Conservation (phyloP, 2,797 vertebrate species). For the Podarcis lilfordi region DNA sequence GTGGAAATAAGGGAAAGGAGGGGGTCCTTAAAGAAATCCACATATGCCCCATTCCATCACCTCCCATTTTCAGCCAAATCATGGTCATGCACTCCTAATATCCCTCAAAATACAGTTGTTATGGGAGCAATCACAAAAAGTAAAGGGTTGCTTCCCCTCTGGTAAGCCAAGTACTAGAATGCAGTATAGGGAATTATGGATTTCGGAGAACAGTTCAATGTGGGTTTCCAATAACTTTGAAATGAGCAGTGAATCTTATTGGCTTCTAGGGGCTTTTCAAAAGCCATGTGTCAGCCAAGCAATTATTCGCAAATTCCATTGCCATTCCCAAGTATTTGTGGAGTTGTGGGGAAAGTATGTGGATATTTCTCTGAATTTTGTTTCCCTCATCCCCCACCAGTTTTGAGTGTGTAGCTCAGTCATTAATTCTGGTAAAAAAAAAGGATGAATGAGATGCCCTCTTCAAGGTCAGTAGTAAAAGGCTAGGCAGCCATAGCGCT, state of each 20-base stretch:
- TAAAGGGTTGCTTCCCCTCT: background rate
- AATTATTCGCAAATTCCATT: background rate
- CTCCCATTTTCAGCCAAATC: background rate
- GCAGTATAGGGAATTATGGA: background rate
- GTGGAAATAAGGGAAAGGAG: background rate
- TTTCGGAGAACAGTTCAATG: background rate
- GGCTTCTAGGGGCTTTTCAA: background rate
- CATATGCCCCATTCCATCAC: background rate
- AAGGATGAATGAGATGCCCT: constrained; percentile 10
- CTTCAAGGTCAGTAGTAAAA: constrained; percentile 45
- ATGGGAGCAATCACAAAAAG: background rate
- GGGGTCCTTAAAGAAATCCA: background rate
- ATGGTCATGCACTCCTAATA: background rate
- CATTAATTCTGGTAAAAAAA: background rate
- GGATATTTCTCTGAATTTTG: background rate
- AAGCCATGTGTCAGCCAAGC: background rate
- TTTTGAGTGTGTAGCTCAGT: constrained; percentile 28
- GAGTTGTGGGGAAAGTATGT: background rate
- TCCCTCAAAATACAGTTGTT: background rate
- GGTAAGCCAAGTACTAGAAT: background rate
- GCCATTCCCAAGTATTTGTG: background rate
- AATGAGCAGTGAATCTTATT: background rate
- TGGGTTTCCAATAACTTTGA: background rate
- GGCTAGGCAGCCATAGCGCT: constrained; percentile 26
- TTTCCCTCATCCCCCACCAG: constrained; percentile 48